Evolutionary conservation across 2,797 vertebrate species (phyloP), one percentile per base, ranked within the genome.

Genomic region (Momotus momota): DNA sequence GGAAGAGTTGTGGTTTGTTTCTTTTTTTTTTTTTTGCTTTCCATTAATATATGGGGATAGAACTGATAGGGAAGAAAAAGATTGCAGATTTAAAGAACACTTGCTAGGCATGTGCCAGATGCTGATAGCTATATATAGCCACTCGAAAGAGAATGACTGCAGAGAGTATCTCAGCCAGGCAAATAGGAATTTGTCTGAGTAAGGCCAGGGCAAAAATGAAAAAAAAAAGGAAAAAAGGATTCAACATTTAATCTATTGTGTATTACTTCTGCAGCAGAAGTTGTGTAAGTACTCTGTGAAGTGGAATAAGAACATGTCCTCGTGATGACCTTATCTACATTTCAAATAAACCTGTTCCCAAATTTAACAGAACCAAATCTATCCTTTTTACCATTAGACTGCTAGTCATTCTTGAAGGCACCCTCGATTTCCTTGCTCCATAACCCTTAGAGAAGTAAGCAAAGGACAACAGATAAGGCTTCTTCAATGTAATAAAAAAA

Each of bases 61-160:
- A 91, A 71, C 38, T 35, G 46, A 88, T 35, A 73, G 48, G 48
- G 3, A 1, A 67, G 90, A 72, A 81, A 80, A 86, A 69, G 45
- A 78, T 4, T 80, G 77, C 73, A 88, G 55, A 90, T 86, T 73
- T 81, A 88, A 91, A 81, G 73, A 90, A 92, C 57, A 55, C 40
- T 93, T 90, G 73, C 66, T 64, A 72, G 70, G 1, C 1, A 0
- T 86, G 58, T 93, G 93, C 89, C 96, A 94, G 82, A 94, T 94
- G 83, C 90, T 94, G 85, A 92, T 51, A 91, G 77, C 94, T 87
- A 88, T 87, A 92, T 88, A 86, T 93, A 97, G 78, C 33, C 62
- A 67, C 48, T 90, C 7, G 4, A 93, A 82, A 3, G n/a, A 71
- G 88, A 77, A 67, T 23, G 70, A 93, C 67, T 85, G 80, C 66